These are phyloP conservation scores for Cephalotes varians DNA, from an alignment of 2,888 invertebrate genomes.

Conservation along the genomic window DNA sequence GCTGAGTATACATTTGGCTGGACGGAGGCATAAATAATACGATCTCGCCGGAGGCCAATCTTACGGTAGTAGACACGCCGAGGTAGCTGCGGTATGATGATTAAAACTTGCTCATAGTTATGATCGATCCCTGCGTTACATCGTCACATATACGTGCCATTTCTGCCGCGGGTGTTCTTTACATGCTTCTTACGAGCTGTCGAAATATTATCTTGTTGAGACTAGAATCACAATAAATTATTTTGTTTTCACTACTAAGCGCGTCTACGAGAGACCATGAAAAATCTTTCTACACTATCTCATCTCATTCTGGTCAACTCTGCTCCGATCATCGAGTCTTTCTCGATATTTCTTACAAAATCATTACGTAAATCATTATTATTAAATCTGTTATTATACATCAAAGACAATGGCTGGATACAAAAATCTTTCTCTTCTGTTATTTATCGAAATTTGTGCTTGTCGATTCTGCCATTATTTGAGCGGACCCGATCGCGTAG, in stretches of 20 bases:
- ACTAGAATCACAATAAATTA: neutral
- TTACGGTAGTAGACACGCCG: constrained; percentile 53
- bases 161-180: constrained; percentile 31
- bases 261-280: neutral
- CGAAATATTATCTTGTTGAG: constrained; percentile 42
- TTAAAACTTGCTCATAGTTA: constrained; percentile 57
- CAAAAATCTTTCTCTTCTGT: neutral
- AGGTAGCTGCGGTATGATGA: constrained; percentile 57
- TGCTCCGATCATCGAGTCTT: neutral
- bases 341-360: neutral
- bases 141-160: constrained; percentile 29
- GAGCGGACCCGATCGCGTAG: constrained; percentile 34
- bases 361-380: neutral
- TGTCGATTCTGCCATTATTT: neutral
- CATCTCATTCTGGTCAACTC: neutral
- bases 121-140: constrained; percentile 35
- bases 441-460: constrained; percentile 23
- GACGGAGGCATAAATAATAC: constrained; percentile 68
- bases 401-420: neutral
- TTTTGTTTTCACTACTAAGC: neutral
- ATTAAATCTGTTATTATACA: neutral
- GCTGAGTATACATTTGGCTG: constrained; percentile 58
- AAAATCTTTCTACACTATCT: neutral
- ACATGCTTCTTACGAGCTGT: constrained; percentile 40
- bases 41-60: constrained; percentile 64